Conservation (phyloP, 2,113 vertebrate species). For the Anoplopoma fimbria region DNA sequence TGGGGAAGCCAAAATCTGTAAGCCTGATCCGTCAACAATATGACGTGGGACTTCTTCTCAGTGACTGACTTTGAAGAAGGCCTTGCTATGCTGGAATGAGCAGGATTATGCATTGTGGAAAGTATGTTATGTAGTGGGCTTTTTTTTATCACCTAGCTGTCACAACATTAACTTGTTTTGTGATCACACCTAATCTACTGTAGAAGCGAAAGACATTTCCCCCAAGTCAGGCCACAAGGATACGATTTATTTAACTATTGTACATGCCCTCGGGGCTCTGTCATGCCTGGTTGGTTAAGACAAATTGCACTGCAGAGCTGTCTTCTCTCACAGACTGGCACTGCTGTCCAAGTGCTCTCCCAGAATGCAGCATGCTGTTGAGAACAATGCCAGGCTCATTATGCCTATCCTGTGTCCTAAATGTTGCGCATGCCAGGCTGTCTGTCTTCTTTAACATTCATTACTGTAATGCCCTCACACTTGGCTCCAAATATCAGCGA, state of each 20-base stretch:
- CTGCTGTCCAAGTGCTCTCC: slow-evolving; percentile 23
- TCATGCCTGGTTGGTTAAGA: slow-evolving; percentile 44
- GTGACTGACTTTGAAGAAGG: slow-evolving; percentile 49
- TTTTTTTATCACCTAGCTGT: slow-evolving; percentile 5
- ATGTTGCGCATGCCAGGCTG: slow-evolving; percentile 41
- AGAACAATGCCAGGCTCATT: slow-evolving; percentile 66
- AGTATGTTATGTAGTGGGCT: neutral
- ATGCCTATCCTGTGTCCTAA: slow-evolving; percentile 46
- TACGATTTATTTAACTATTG: slow-evolving; percentile 33
- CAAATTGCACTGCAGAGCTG: slow-evolving; percentile 39
- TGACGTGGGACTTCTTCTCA: slow-evolving; percentile 11
- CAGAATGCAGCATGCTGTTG: slow-evolving; percentile 40
- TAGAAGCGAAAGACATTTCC: slow-evolving; percentile 1
- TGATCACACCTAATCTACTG: neutral
- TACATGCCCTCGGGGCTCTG: slow-evolving; percentile 6
- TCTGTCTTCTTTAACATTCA: slow-evolving; percentile 39
- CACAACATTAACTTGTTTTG: slow-evolving; percentile 1
- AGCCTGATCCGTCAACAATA: slow-evolving; percentile 22
- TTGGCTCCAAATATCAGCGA: slow-evolving; percentile 40
- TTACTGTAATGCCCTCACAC: slow-evolving; percentile 39
- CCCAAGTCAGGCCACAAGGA: slow-evolving; percentile 10
- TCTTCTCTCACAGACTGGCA: slow-evolving; percentile 40
- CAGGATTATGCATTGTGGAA: slow-evolving; percentile 3
- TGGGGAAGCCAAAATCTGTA: slow-evolving; percentile 3
- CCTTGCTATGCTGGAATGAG: slow-evolving; percentile 11